Evolutionary conservation across 2,888 invertebrate genomes (phyloP), one percentile per base, ranked within the genome.

Genomic region (Deilephila porcellus): DNA sequence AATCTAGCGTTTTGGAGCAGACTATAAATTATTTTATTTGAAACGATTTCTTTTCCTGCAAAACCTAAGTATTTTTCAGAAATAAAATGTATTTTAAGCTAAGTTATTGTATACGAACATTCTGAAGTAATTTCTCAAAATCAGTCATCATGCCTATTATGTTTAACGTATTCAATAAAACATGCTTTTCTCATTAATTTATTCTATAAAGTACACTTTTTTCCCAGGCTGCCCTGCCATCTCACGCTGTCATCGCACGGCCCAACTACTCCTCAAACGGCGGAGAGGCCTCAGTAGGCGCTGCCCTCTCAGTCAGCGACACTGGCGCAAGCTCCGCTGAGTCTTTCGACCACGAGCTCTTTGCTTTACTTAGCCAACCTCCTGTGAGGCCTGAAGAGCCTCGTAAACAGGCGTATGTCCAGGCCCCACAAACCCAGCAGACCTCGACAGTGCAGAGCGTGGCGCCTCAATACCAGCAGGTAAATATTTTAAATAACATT

Each of bases 201-300:
- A 45, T 45, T 45, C 3, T 11, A 45, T 14, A 45, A 11, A 3
- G 14, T 14, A 45, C 14, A 1, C 45, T 74, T 29, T 25, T 11
- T 56, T 85, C 85, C 71, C 82, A 93, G 93, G 91, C 92, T 17
- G 82, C 91, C 3, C 82, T 88, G 32, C 93, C 94, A 17, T 94
- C 94, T 0, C 94, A 91, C 74, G 89, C 94, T 7, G 91, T 94
- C 60, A 94, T 94, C 71, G 89, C 93, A 25, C 92, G 94, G 37
- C 94, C 94, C 0, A 87, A 90, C 74, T 92, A 86, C 81, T 85
- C 90, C 0, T 87, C 91, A 3, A 91, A 93, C 60, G 93, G 93
- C 1, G 94, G 93, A 1, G 94, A 94, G 79, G 94, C 94, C 0
- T 94, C 94, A 5, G 94, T 94, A 0, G 94, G 94, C 8, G 94